Base-by-base conservation (phyloP, 2,888 invertebrate genomes). In the Orthosia gothica region DNA sequence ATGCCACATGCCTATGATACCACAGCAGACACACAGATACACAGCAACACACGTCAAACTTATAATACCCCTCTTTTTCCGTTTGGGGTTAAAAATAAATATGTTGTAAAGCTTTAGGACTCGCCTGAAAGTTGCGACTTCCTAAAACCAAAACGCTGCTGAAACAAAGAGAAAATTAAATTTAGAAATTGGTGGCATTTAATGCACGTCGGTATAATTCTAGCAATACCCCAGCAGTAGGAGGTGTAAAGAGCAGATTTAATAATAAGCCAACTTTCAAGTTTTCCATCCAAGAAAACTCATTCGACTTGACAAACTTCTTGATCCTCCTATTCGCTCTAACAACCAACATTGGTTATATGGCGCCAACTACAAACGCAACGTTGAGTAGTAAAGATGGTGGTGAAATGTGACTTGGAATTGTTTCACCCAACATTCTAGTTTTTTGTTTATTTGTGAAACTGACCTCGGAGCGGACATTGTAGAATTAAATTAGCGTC, bases 381-480 rank as follows among this genome's bases (percentile, higher is more conserved):
- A 85, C 69, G 15, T 13, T n/a, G 47, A 74, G 74, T 70, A 55
- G 52, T 58, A 80, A 81, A 81, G 82, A 81, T 66, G 83, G 76
- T 79, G 66, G 67, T 81, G 65, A 82, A 85, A 84, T 84, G 80
- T 79, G 74, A 62, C 67, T 83, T 78, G 74, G 52, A 86, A 83
- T 85, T 89, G 78, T 85, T 84, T 80, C 78, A 69, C 67, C 76
- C 79, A 84, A 86, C 80, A 84, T 78, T 81, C 40, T 40, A 40
- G 40, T 40, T 40, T 83, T 84, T 71, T 78, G 82, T 84, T 81
- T 76, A 84, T 84, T 81, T 74, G 85, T 72, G 54, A 79, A 79
- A 77, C 71, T 85, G 80, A 82, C 76, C 85, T 70, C 72, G 70
- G 64, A 45, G 69, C 71, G 71, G 68, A 76, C 75, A 72, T 78